Base-by-base conservation (phyloP, 2,888 invertebrate species). In the Tachina fera region DNA sequence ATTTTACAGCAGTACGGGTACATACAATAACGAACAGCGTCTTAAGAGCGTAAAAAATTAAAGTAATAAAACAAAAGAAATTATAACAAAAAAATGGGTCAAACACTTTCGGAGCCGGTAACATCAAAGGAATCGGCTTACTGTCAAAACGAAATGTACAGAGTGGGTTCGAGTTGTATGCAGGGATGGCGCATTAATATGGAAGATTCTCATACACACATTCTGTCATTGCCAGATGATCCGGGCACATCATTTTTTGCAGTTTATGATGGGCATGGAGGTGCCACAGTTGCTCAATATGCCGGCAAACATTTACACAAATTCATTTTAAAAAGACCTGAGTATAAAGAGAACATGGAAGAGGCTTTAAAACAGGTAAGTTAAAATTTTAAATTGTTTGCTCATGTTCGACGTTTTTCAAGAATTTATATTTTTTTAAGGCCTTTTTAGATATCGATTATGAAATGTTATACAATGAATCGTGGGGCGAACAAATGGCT, bases 121-220 rank as follows among this genome's bases (percentile, higher is more conserved):
- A 99, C 99, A 43, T 95, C 96, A 87, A 97, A 97, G 93, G 96
- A 97, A 91, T 96, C 97, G 0, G 94, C 96, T 11, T 96, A 96
- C 92, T 96, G 97, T 90, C 95, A 96, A 92, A 96, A 97, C 92
- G 93, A 94, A 43, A 93, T 94, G 8, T 95, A 93, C 90, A 92
- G 94, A 9, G 93, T 99, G 8, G 99, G 98, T n/a, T 97, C 98
- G 1, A 98, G 98, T 22, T 98, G 97, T 91, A 99, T 99, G 99
- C 99, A 99, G 93, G 99, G 99, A 92, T 99, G 99, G 99, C 94
- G 99, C 87, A 96, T 98, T 80, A 97, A 97, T 88, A 99, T 99
- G 99, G 99, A 99, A 94, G 99, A 99, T 93, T 97, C 98, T 0
- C 99, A 99, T 92, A 98, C 98, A 68, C 98, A 99, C 90, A 96